Percentiles rank a stretch among this genome's conserved stretches.
phyloP scores from a whole-genome alignment of 2,113 vertebrate genomes.

The Eleginops maclovinus region DNA sequence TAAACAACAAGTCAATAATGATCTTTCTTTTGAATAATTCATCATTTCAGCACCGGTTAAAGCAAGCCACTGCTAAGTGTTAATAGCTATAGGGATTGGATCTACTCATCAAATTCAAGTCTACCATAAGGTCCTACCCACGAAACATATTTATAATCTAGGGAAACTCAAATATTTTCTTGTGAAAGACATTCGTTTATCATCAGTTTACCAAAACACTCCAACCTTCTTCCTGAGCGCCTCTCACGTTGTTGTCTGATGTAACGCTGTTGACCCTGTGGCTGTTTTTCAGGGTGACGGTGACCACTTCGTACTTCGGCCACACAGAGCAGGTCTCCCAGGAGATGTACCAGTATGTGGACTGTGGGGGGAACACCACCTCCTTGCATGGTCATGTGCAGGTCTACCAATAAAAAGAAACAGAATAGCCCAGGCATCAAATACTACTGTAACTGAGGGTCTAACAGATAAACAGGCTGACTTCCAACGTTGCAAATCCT shows the following conservation, averaged over 20 bases:
- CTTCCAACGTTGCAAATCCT: background rate
- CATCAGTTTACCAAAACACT: background rate
- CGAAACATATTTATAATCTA: background rate
- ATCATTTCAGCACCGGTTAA: no score
- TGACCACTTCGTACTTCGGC: slow-evolving; percentile 93
- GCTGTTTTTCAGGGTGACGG: slow-evolving; percentile 86
- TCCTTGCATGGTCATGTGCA: slow-evolving; percentile 84
- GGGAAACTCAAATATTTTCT: background rate
- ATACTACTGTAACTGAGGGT: background rate
- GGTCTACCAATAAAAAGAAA: slow-evolving; percentile 65
- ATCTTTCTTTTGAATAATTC: background rate
- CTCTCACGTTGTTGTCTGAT: background rate
- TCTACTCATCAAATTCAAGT: background rate
- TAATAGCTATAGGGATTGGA: no score
- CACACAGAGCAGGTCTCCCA: slow-evolving; percentile 94
- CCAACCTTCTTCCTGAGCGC: background rate
- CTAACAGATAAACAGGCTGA: background rate
- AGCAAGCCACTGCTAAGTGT: background rate
- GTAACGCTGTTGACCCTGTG: background rate
- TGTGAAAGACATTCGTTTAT: background rate
- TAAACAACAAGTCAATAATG: background rate
- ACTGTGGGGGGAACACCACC: slow-evolving; percentile 94
- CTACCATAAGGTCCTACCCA: background rate
- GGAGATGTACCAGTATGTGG: slow-evolving; percentile 96
- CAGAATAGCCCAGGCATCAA: background rate